Evolutionary conservation across 2,888 invertebrate species (phyloP), one percentile per base, ranked within the genome.

Genomic region (Troides helena): DNA sequence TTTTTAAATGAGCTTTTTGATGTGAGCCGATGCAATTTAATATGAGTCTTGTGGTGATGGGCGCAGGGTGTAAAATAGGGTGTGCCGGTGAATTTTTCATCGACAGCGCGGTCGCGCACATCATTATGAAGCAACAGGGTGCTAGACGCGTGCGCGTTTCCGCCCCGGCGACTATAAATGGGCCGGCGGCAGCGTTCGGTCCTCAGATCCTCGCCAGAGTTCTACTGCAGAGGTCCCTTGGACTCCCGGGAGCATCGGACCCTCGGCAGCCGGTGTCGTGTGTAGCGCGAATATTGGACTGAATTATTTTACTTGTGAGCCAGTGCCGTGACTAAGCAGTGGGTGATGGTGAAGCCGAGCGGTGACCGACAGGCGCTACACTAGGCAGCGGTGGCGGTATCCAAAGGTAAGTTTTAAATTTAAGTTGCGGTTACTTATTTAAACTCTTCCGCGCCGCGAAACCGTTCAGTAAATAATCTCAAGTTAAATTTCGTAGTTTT

Each of bases 51-150:
- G 14, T 1, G 17, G 1, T 17, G 53, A 14, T 18, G 17, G 4
- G 3, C n/a, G 53, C 14, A 53, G 53, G 14, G 53, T 53, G 0
- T 3, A 18, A 53, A 53, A 4, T 53, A 6, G 14, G 17, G 18
- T 8, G 6, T n/a, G 2, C n/a, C 18, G 2, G n/a, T 2, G n/a
- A 59, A 64, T 72, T 71, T 72, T 61, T 70, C 73, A 80, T 86
- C 86, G 87, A 86, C 72, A 79, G 61, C 72, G 72, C 58, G 71
- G 21, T 53, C 53, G 39, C 1, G 39, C 61, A 68, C 87, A 71
- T 76, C 81, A 74, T 87, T 85, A 83, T 72, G 91, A 91, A 90
- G 92, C 92, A 92, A 92, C 92, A 92, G 92, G 92, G 92, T 92
- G 88, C 86, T 84, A 85, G 86, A 91, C 92, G 92, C 92, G 85